Evolutionary conservation across 1,140 invertebrate species (phyloP).

Genomic region (Diachasmimorpha longicaudata): DNA sequence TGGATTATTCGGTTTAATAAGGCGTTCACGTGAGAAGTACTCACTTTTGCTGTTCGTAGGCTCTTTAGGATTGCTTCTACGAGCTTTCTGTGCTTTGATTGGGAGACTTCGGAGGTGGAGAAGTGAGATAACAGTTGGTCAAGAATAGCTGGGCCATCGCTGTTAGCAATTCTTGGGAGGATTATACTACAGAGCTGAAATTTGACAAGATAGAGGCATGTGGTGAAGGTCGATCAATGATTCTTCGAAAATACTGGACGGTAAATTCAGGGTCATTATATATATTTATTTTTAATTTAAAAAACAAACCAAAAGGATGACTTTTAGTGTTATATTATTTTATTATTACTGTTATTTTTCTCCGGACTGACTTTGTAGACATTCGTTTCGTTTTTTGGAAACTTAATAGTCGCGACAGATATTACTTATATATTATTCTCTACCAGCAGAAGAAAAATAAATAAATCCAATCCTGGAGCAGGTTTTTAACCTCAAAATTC

Average conservation of each 20-base stretch:
- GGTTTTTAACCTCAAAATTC: not conserved
- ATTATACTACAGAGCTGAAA: conserved; percentile 45
- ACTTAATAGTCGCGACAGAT: too few species aligned
- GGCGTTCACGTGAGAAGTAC: conserved; percentile 36
- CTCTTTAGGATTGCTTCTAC: conserved; percentile 37
- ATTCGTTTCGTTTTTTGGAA: too few species aligned
- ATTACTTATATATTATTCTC: too few species aligned
- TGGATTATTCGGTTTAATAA: conserved; percentile 46
- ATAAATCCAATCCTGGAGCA: not conserved
- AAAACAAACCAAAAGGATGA: too few species aligned
- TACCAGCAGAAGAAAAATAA: not conserved
- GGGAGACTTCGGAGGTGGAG: conserved; percentile 29
- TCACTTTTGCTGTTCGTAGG: conserved; percentile 35
- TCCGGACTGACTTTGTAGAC: too few species aligned
- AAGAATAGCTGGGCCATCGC: conserved; percentile 38
- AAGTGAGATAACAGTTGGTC: conserved; percentile 41
- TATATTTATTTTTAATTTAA: too few species aligned
- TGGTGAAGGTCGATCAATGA: too few species aligned
- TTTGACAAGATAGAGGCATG: not conserved
- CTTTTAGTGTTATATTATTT: too few species aligned
- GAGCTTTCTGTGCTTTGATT: conserved; percentile 46
- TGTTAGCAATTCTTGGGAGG: conserved; percentile 31
- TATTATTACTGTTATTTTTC: too few species aligned
- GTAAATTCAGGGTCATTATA: too few species aligned
- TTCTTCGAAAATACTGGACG: too few species aligned